Percentiles rank a stretch among this genome's conserved stretches.
Conservation (phyloP, 2,888 invertebrate genomes). For the Trichogramma evanescens region DNA sequence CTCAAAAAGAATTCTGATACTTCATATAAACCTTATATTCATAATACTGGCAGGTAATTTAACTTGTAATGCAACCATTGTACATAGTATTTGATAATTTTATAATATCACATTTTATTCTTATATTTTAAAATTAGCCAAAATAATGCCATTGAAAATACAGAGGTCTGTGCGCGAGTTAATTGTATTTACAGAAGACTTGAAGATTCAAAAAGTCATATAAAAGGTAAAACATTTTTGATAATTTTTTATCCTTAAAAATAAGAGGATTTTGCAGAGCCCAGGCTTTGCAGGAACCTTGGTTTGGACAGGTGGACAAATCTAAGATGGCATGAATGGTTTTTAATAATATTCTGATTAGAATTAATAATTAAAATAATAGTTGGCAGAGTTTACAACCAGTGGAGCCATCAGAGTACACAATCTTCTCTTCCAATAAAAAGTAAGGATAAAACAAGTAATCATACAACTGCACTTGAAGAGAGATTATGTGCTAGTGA, state of each 20-base stretch:
- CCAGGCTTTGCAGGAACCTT: no score
- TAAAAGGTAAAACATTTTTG: constrained; percentile 57
- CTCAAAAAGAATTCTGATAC: constrained; percentile 50
- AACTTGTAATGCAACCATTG: neutral
- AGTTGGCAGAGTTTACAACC: constrained; percentile 67
- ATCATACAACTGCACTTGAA: constrained; percentile 53
- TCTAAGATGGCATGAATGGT: no score
- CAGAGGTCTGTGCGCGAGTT: constrained; percentile 67
- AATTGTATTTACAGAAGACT: constrained; percentile 65
- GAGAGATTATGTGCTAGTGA: constrained; percentile 64
- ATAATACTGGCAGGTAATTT: neutral
- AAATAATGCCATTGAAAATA: constrained; percentile 42
- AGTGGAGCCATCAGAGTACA: constrained; percentile 62
- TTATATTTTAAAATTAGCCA: neutral
- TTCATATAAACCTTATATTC: neutral
- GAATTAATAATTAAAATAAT: constrained; percentile 19
- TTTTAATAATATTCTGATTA: neutral
- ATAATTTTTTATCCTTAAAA: neutral
- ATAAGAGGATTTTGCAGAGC: no score
- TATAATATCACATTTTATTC: neutral
- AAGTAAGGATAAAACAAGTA: constrained; percentile 17
- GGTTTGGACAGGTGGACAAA: no score
- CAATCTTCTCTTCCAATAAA: constrained; percentile 23
- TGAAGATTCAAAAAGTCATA: constrained; percentile 70
- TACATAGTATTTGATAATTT: neutral